Evolutionary conservation across 2,888 invertebrate species (phyloP).

Genomic region (Parnassius glacialis): DNA sequence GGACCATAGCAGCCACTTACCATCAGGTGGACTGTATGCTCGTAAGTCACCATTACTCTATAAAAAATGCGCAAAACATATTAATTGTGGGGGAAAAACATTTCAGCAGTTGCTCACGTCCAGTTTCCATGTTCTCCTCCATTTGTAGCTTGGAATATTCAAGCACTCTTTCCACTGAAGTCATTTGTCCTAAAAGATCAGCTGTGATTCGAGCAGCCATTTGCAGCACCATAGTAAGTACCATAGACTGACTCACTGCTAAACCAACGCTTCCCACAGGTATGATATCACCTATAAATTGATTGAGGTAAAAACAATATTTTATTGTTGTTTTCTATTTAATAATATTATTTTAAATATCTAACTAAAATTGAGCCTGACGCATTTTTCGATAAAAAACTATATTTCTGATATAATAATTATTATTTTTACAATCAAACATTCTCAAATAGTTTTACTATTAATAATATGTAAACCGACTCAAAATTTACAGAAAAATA

Average conservation of each 20-base stretch:
- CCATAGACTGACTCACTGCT: slow-evolving; percentile 83
- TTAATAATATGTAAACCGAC: too few species aligned
- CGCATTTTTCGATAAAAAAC: too few species aligned
- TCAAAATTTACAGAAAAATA: too few species aligned
- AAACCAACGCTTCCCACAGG: slow-evolving; percentile 82
- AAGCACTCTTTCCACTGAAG: slow-evolving; percentile 89
- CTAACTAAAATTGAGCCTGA: too few species aligned
- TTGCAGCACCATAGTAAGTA: slow-evolving; percentile 81
- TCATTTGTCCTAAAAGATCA: slow-evolving; percentile 82
- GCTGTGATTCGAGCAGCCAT: slow-evolving; percentile 93
- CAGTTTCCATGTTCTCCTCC: slow-evolving; percentile 58
- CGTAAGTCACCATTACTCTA: too few species aligned
- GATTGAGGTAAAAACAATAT: background rate
- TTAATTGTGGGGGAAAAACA: too few species aligned
- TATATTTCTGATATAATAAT: too few species aligned
- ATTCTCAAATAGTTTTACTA: too few species aligned
- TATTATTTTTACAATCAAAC: too few species aligned
- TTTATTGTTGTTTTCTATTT: background rate
- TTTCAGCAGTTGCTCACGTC: slow-evolving; percentile 47
- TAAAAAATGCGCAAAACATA: too few species aligned
- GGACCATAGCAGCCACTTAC: too few species aligned
- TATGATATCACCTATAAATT: slow-evolving; percentile 45
- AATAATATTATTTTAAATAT: background rate
- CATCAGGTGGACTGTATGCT: too few species aligned
- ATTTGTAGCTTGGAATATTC: slow-evolving; percentile 86